Conservation (phyloP, 2,888 invertebrate species). For the Ennomos erosarius region DNA sequence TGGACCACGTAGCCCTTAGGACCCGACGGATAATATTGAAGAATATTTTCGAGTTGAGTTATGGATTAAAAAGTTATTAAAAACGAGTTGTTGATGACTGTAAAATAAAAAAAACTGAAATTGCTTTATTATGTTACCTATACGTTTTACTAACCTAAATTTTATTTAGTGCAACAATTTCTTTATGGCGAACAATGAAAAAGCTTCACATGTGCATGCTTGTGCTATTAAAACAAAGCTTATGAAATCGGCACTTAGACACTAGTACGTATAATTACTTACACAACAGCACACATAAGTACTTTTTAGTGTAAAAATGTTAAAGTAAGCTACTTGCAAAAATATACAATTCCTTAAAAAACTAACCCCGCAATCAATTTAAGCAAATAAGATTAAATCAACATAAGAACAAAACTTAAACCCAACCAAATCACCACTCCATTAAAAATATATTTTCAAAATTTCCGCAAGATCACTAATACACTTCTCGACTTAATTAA, state of each 20-base stretch:
- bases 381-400: constrained; percentile 35
- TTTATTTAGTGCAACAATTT: too few species aligned
- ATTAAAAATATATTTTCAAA: constrained; percentile 50
- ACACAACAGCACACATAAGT: too few species aligned
- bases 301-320: too few species aligned
- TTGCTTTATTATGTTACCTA: too few species aligned
- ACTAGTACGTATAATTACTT: too few species aligned
- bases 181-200: too few species aligned
- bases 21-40: constrained; percentile 43
- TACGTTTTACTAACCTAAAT: too few species aligned
- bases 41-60: constrained; percentile 35
- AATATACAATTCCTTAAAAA: constrained; percentile 6
- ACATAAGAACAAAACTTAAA: constrained; percentile 39
- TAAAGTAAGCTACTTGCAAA: constrained; percentile 7
- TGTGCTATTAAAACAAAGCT: too few species aligned
- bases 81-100: too few species aligned
- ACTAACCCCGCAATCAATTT: constrained; percentile 27
- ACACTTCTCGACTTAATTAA: constrained; percentile 77
- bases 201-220: too few species aligned
- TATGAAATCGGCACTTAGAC: too few species aligned
- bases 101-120: too few species aligned
- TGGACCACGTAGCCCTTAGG: constrained; percentile 60
- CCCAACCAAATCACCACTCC: constrained; percentile 50
- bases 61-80: constrained; percentile 20
- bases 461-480: constrained; percentile 73